A percentile compares a stretch with the other conserved stretches of the same genome.
These are phyloP conservation scores for Spilogale gracilis DNA, from an alignment of 2,113 vertebrate genomes.

Conservation along the genomic window DNA sequence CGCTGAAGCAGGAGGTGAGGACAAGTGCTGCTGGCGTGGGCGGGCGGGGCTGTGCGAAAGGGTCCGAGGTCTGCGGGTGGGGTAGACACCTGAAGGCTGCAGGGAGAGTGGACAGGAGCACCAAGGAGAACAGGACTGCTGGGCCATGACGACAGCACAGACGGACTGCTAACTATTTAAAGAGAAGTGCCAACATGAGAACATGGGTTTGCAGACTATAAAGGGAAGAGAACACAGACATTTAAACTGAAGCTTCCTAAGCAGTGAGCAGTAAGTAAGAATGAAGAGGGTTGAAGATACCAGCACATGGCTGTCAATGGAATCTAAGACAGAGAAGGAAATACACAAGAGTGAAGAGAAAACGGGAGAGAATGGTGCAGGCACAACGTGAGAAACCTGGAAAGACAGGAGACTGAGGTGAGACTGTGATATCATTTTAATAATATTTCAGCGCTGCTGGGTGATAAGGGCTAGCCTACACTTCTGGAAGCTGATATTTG, in stretches of 20 bases:
- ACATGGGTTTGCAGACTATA: neutral
- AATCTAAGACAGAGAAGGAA: neutral
- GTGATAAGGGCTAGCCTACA: neutral
- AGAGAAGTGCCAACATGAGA: neutral
- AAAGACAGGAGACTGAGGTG: neutral
- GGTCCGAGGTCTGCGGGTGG: neutral
- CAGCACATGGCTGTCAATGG: neutral
- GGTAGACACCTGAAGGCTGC: neutral
- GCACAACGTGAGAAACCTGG: neutral
- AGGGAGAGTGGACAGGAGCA: neutral
- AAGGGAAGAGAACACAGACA: neutral
- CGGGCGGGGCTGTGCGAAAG: neutral
- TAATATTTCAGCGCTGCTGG: neutral
- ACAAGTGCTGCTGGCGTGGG: neutral
- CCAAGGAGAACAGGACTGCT: neutral
- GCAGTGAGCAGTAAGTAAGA: neutral
- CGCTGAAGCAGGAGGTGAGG: neutral
- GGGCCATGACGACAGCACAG: neutral
- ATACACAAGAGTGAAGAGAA: neutral
- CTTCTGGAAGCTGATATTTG: neutral
- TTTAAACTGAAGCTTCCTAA: neutral
- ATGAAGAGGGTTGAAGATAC: neutral
- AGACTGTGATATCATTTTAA: neutral
- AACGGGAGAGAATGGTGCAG: neutral
- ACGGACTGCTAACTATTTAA: neutral